Conservation (phyloP, 2,888 invertebrate species). For the Matsumyia berberina region DNA sequence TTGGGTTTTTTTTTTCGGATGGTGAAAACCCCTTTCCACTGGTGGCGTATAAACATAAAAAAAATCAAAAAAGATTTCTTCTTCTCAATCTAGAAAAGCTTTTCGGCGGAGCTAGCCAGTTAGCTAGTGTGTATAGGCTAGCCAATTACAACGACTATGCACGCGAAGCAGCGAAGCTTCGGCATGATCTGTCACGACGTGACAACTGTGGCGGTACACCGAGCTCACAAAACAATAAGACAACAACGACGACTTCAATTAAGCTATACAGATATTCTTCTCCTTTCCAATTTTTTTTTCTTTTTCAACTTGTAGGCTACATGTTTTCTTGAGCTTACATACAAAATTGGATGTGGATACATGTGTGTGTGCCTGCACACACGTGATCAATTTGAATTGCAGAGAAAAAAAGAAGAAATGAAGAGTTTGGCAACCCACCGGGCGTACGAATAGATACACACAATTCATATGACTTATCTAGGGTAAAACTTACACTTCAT, state of each 20-base stretch:
- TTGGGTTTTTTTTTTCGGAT: background rate
- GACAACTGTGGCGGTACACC: constrained; percentile 19
- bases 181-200: constrained; percentile 34
- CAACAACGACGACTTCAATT: constrained; percentile 32
- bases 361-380: too few species aligned
- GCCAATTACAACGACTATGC: constrained; percentile 5
- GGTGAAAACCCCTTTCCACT: background rate
- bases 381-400: constrained; percentile 50
- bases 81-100: constrained; percentile 1
- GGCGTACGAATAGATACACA: background rate
- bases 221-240: constrained; percentile 29
- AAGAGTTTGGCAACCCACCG: too few species aligned
- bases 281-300: background rate
- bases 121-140: background rate
- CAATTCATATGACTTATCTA: constrained; percentile 11
- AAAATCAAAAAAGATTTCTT: background rate
- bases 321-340: constrained; percentile 20
- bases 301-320: background rate
- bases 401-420: constrained; percentile 17
- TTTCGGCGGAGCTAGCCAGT: background rate
- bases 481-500: constrained; percentile 86
- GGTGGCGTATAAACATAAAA: background rate
- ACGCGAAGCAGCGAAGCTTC: constrained; percentile 34
- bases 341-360: too few species aligned
- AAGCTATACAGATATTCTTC: constrained; percentile 12